These are phyloP conservation scores for Macropus fuliginosus DNA, from an alignment of 2,797 vertebrate genomes.

Conservation along the genomic window DNA sequence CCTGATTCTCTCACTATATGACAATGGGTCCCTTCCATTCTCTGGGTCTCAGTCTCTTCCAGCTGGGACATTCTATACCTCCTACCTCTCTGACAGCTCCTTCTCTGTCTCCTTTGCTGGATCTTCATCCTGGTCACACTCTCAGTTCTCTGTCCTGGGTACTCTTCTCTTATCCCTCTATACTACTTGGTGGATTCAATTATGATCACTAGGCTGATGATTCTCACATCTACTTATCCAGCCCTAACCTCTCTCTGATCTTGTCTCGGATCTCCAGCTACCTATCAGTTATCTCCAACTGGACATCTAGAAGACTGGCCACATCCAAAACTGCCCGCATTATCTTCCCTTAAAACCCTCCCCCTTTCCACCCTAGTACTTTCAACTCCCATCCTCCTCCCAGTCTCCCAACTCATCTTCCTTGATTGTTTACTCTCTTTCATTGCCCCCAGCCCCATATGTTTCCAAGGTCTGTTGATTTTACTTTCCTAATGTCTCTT, in stretches of 20 bases:
- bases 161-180: background rate
- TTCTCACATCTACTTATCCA: background rate
- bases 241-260: background rate
- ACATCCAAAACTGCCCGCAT: background rate
- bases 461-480: background rate
- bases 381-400: background rate
- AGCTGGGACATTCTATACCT: background rate
- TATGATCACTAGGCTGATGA: background rate
- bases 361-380: background rate
- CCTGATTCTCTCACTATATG: background rate
- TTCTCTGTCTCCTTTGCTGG: background rate
- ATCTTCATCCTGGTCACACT: background rate
- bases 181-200: background rate
- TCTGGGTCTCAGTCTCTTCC: background rate
- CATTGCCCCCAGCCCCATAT: background rate
- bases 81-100: background rate
- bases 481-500: background rate
- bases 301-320: background rate
- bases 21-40: background rate
- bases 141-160: background rate
- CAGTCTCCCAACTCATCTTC: background rate
- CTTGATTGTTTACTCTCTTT: background rate
- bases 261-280: no score
- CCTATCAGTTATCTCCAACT: background rate
- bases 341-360: background rate